These are phyloP conservation scores for Adrianichthys oophorus DNA, from an alignment of 2,797 vertebrate genomes.

Conservation along the genomic window DNA sequence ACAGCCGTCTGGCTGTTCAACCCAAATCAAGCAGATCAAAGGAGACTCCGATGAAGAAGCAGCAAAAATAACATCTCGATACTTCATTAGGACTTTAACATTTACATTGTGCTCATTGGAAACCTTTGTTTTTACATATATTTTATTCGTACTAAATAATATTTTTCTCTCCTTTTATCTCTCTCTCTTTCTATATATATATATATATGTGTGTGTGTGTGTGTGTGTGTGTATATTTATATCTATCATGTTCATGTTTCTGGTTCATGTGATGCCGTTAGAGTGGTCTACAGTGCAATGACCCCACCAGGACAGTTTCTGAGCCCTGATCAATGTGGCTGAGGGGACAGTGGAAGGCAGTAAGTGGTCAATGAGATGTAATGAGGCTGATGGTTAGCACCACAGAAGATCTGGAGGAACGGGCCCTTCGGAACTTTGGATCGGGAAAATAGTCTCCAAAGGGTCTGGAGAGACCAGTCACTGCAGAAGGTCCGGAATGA, in stretches of 20 bases:
- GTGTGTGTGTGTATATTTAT: constrained; percentile 49
- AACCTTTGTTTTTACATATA: constrained; percentile 68
- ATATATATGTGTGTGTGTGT: constrained; percentile 37
- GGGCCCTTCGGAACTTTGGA: constrained; percentile 9
- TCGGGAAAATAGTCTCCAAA: neutral
- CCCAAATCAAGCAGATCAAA: constrained; percentile 64
- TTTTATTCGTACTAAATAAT: constrained; percentile 51
- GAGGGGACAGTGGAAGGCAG: constrained; percentile 66
- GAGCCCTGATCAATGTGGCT: constrained; percentile 33
- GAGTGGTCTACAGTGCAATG: constrained; percentile 57
- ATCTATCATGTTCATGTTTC: constrained; percentile 38
- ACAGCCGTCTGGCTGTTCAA: constrained; percentile 79
- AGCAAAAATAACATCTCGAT: constrained; percentile 76
- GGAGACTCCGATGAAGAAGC: constrained; percentile 64
- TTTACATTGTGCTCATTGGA: constrained; percentile 77
- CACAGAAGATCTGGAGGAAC: constrained; percentile 78
- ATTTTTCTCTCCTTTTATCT: constrained; percentile 16
- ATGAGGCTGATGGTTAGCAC: constrained; percentile 85
- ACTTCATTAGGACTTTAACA: constrained; percentile 66
- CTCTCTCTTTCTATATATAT: neutral
- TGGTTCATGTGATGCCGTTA: constrained; percentile 20
- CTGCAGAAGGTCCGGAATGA: neutral
- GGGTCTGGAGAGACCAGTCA: neutral
- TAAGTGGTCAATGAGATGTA: constrained; percentile 67
- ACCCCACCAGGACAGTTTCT: constrained; percentile 47